These are phyloP conservation scores for Buteo buteo DNA, from an alignment of 2,113 vertebrate genomes.

Conservation along the genomic window DNA sequence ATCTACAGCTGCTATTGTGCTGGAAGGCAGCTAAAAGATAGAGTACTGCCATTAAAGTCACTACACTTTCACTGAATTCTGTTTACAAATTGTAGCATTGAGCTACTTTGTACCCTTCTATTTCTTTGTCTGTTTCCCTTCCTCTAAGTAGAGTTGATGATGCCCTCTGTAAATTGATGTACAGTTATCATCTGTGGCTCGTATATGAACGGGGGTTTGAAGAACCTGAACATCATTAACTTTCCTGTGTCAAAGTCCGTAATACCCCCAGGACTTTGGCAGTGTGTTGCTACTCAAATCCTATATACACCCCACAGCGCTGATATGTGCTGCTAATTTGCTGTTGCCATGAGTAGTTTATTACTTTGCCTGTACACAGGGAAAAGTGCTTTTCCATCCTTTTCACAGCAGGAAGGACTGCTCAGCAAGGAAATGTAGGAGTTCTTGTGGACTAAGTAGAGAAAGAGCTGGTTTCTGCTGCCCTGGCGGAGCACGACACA, in stretches of 20 bases:
- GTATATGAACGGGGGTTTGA: not conserved
- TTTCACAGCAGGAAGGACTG: not conserved
- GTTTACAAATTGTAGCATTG: not conserved
- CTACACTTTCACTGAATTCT: not conserved
- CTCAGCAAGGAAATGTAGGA: not conserved
- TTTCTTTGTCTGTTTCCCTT: not conserved
- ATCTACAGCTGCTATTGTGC: not conserved
- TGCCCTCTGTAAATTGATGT: not conserved
- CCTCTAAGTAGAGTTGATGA: not conserved
- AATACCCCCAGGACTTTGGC: not conserved
- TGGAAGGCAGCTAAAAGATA: not conserved
- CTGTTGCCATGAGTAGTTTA: not conserved
- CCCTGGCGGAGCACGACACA: not conserved
- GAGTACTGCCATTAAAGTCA: not conserved
- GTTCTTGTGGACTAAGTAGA: not conserved
- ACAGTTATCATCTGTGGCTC: not conserved
- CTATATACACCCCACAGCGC: not conserved
- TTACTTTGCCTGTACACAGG: not conserved
- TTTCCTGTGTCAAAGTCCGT: not conserved
- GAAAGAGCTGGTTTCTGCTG: not conserved
- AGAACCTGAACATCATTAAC: not conserved
- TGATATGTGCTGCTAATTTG: not conserved
- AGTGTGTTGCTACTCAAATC: not conserved
- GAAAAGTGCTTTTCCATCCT: not conserved
- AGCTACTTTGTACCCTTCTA: not conserved